Percentiles rank a stretch among this genome's conserved stretches.
Conservation (phyloP, 2,113 vertebrate genomes). For the Rhadina sibilatrix region DNA sequence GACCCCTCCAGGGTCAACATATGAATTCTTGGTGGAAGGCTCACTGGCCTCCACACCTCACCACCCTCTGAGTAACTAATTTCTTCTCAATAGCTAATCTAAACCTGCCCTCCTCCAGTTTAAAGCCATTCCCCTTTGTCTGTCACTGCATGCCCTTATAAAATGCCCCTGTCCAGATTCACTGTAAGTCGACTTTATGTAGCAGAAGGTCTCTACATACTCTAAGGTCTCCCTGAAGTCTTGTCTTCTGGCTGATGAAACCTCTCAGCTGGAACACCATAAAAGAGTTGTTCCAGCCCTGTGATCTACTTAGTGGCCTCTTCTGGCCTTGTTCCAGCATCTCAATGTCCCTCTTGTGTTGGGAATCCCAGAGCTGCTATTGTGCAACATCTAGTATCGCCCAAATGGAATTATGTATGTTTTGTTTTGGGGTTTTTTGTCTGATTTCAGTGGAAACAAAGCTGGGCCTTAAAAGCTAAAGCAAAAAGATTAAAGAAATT, state of each 20-base stretch:
- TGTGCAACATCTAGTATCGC: background rate
- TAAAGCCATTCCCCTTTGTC: background rate
- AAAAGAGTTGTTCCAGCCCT: background rate
- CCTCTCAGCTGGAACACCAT: background rate
- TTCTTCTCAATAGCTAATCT: background rate
- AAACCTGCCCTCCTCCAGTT: background rate
- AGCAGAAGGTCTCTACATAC: rapidly evolving
- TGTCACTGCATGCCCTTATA: no score
- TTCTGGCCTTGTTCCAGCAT: background rate
- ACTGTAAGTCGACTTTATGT: no score
- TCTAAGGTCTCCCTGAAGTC: background rate
- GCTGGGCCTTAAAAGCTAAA: background rate
- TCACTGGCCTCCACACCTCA: background rate
- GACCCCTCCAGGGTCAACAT: no score
- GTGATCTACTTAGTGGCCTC: no score
- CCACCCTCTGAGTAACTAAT: background rate
- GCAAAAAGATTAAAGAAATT: background rate
- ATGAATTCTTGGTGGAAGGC: no score
- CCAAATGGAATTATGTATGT: background rate
- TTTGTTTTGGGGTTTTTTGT: background rate
- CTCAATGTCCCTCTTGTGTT: background rate
- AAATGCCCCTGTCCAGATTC: background rate
- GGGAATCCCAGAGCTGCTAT: background rate
- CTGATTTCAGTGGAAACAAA: background rate
- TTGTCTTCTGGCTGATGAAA: background rate